These are phyloP conservation scores for Silurus asotus DNA, from an alignment of 2,113 vertebrate species.

Conservation along the genomic window DNA sequence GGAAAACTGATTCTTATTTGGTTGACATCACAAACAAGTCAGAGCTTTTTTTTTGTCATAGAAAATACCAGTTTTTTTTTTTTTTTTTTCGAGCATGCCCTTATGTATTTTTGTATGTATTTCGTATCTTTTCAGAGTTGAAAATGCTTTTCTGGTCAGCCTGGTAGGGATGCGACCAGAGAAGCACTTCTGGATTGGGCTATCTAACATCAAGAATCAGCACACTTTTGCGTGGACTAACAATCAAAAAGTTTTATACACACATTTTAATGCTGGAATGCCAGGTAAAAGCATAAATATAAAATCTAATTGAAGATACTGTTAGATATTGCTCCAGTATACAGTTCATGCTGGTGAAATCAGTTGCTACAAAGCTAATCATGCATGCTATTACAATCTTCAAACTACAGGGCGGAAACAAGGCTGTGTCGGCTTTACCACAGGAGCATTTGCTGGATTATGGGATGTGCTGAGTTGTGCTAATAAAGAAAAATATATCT, in stretches of 20 bases:
- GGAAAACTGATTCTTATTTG: constrained; percentile 73
- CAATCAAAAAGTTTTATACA: constrained; percentile 74
- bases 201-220: constrained; percentile 79
- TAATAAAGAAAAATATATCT: constrained; percentile 86
- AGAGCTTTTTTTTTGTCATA: constrained; percentile 3
- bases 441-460: constrained; percentile 85
- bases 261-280: constrained; percentile 87
- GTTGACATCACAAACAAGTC: constrained; percentile 84
- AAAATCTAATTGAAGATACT: background rate
- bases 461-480: constrained; percentile 90
- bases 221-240: constrained; percentile 82
- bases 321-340: background rate
- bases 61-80: background rate
- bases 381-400: background rate
- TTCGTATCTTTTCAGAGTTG: constrained; percentile 72
- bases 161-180: constrained; percentile 84
- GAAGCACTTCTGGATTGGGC: constrained; percentile 88
- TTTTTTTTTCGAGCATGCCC: background rate
- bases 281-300: constrained; percentile 70
- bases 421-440: constrained; percentile 89
- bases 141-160: constrained; percentile 92
- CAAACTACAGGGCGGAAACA: constrained; percentile 60
- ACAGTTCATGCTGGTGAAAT: background rate
- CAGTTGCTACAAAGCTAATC: background rate
- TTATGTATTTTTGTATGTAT: background rate